These are phyloP conservation scores for Rhagologus leucostigma DNA, from an alignment of 2,113 vertebrate species.

Conservation along the genomic window DNA sequence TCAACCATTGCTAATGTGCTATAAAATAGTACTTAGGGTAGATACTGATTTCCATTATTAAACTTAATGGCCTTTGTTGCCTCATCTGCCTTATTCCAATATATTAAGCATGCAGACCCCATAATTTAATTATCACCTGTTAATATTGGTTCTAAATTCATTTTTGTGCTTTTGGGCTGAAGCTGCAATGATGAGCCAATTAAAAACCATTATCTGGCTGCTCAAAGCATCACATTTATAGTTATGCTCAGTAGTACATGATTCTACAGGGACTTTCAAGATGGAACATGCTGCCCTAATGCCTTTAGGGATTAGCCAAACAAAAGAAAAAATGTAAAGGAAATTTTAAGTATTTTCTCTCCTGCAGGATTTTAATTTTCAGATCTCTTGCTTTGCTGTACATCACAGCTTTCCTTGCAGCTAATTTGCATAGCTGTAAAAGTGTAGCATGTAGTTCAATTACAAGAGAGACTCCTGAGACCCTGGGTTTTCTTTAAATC, in stretches of 20 bases:
- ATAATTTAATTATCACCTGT: constrained; percentile 75
- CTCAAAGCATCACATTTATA: constrained; percentile 56
- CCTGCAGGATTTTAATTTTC: constrained; percentile 38
- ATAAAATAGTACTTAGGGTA: constrained; percentile 64
- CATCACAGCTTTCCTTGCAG: background rate
- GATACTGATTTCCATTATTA: constrained; percentile 57
- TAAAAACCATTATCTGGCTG: constrained; percentile 68
- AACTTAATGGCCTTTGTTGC: constrained; percentile 64
- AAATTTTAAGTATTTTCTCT: constrained; percentile 58
- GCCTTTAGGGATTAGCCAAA: constrained; percentile 49
- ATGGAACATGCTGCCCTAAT: constrained; percentile 37
- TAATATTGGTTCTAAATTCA: constrained; percentile 71
- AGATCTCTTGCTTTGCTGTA: constrained; percentile 30
- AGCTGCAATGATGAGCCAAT: constrained; percentile 69
- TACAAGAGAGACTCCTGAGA: constrained; percentile 37
- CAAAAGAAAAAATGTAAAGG: constrained; percentile 53
- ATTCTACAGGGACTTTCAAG: constrained; percentile 47
- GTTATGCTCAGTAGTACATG: constrained; percentile 26
- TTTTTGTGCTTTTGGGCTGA: constrained; percentile 69
- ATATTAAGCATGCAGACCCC: constrained; percentile 62
- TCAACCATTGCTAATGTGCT: constrained; percentile 57
- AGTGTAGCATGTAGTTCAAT: background rate
- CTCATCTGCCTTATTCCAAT: constrained; percentile 56
- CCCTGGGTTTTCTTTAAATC: constrained; percentile 34
- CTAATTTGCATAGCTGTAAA: constrained; percentile 44